Conservation (phyloP, 2,888 invertebrate species). For the Machimus atricapillus region DNA sequence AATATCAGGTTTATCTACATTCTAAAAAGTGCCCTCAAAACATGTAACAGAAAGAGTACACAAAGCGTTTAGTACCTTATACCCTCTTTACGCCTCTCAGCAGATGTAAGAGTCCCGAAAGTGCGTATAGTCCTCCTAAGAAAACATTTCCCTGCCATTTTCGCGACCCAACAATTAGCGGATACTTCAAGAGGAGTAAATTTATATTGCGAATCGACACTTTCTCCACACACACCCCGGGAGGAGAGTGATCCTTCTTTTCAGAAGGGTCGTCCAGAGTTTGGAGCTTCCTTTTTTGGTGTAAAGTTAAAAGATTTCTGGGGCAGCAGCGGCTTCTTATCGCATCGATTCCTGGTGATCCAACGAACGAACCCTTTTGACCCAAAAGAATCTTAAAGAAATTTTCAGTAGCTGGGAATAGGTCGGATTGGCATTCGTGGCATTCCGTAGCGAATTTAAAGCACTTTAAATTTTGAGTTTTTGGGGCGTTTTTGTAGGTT, state of each 20-base stretch:
- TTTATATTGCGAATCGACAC: not conserved
- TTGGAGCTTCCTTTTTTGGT: not conserved
- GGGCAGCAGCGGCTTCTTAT: conserved; percentile 20
- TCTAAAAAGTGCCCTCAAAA: not conserved
- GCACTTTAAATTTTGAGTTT: not conserved
- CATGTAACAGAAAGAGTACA: not conserved
- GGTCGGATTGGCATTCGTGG: not conserved
- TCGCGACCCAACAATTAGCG: not conserved
- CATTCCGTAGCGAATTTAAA: not conserved
- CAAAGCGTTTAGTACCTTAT: not conserved
- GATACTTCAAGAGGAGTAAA: not conserved
- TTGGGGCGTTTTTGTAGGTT: not conserved
- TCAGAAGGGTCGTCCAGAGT: not conserved
- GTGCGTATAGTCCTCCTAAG: not conserved
- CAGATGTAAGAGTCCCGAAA: not conserved
- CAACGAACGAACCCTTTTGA: conserved; percentile 8
- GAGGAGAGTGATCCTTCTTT: not conserved
- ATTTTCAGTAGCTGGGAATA: not conserved
- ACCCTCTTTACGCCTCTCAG: not conserved
- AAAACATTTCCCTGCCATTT: not conserved
- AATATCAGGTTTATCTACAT: not conserved
- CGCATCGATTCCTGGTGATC: conserved; percentile 7
- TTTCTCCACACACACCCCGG: not conserved
- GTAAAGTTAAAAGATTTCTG: not conserved
- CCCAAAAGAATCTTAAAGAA: conserved; percentile 10